These are phyloP conservation scores for Desoria tigrina DNA, from an alignment of 2,888 invertebrate species.

Conservation along the genomic window DNA sequence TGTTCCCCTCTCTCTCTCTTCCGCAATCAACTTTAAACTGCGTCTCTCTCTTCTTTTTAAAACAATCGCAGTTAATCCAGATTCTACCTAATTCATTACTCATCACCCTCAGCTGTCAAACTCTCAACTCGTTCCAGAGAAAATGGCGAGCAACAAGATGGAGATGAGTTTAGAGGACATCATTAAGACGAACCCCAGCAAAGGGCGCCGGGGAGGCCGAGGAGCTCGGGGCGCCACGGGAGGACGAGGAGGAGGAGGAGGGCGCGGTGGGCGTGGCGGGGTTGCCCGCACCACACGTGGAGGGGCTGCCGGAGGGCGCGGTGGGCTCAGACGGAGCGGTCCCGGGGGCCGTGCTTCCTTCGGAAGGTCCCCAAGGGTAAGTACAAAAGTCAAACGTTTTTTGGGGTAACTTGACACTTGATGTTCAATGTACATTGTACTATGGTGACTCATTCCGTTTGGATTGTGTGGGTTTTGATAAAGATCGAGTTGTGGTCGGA, in stretches of 20 bases:
- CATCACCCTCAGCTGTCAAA: no score
- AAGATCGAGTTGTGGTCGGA: no score
- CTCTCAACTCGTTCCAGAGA: no score
- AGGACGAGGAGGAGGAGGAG: conserved; percentile 56
- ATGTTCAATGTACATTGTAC: no score
- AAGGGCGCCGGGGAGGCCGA: conserved; percentile 58
- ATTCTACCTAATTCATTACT: no score
- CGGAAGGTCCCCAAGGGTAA: conserved; percentile 45
- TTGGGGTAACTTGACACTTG: background rate
- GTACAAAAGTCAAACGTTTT: background rate
- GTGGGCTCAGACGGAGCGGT: conserved; percentile 55
- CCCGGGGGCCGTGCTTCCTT: conserved; percentile 62
- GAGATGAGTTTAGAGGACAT: conserved; percentile 98
- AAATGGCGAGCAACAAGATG: conserved; percentile 83
- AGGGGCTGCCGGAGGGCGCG: conserved; percentile 58
- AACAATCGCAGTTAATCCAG: no score
- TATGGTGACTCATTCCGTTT: no score
- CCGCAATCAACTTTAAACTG: no score
- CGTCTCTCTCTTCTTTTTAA: no score
- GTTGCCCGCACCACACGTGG: conserved; percentile 60
- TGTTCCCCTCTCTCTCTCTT: no score
- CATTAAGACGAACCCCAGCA: conserved; percentile 65
- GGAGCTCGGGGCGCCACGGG: conserved; percentile 56
- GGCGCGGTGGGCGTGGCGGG: conserved; percentile 56
- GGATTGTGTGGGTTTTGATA: no score